Base-by-base conservation (phyloP, 2,113 vertebrate genomes). In the Oncorhynchus gorbuscha region DNA sequence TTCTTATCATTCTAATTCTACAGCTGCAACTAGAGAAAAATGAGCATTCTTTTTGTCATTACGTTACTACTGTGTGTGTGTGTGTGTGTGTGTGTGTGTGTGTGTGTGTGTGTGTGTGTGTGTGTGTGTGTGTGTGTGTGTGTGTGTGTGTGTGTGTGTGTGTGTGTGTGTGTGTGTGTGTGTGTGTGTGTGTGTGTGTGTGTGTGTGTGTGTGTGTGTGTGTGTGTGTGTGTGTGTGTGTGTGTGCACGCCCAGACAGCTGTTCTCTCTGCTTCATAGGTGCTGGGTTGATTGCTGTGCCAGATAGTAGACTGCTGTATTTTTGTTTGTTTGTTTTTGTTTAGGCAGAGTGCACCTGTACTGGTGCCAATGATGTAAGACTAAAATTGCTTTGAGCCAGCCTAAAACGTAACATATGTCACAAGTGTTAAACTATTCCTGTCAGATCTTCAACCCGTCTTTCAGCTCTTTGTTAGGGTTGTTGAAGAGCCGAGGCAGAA, bases 201-300 rank as follows among this genome's bases (percentile, higher is more conserved):
- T 16, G 3, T 9, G 9, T 67, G n/a, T 1, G n/a, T 22, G 20
- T 28, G 7, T 74, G 32, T 16, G 3, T 9, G 9, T 67, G n/a
- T n/a, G n/a, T n/a, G n/a, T n/a, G n/a, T n/a, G n/a, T n/a, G n/a
- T n/a, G n/a, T 51, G 72, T 20, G 0, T 1, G 6, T 64, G 8
- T 79, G 48, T 74, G 30, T 30, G 22, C 67, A 26, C 30, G 7
- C 77, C 61, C 59, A 62, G n/a, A 28, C 51, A 81, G 72, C 26
- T 8, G 71, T 35, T 80, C 78, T 79, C 32, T 62, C 28, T 12
- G 62, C 45, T 62, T 72, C 22, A 26, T 55, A 51, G 26, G 30
- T 64, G 26, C 8, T 73, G 48, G 55, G 51, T 75, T 72, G 72
- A 68, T 80, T 81, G 28, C 16, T 75, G 65, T 30, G 7, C n/a